phyloP scores from a whole-genome alignment of 2,888 invertebrate genomes.

The Gymnocheta viridis region DNA sequence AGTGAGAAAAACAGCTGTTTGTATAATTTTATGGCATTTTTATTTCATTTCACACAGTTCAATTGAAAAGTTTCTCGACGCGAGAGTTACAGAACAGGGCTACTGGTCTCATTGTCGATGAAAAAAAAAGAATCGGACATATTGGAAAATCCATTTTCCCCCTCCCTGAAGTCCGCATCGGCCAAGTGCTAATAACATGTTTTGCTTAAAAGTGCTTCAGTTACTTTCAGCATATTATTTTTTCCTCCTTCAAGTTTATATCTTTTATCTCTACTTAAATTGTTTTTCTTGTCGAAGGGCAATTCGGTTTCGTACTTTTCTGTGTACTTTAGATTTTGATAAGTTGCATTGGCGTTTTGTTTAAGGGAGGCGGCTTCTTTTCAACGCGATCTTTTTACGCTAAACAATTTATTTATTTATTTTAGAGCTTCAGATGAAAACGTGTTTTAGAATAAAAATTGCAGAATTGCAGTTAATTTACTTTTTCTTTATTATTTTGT shows the following conservation, averaged over 20 bases:
- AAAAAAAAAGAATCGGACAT: no score
- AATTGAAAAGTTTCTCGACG: no score
- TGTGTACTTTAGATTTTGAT: conserved; percentile 72
- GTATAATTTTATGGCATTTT: no score
- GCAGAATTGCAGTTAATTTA: conserved; percentile 2
- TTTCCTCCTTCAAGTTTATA: neutral
- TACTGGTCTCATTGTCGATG: no score
- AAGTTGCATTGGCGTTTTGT: conserved; percentile 75
- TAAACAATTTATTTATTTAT: conserved; percentile 50
- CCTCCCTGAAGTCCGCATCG: no score
- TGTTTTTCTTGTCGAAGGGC: neutral
- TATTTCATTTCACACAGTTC: no score
- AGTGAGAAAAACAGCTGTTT: no score
- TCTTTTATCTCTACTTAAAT: conserved; percentile 6
- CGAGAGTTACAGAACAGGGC: no score
- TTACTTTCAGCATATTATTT: no score
- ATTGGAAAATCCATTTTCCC: no score
- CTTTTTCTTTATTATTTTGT: neutral
- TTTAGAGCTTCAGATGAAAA: neutral
- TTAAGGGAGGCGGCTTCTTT: conserved; percentile 74
- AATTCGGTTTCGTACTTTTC: neutral
- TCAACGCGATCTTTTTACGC: conserved; percentile 57
- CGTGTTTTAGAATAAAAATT: neutral
- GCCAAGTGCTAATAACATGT: no score
- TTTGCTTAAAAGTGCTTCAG: no score